phyloP scores from a whole-genome alignment of 1,140 invertebrate genomes.

The Propsilocerus akamusi region DNA sequence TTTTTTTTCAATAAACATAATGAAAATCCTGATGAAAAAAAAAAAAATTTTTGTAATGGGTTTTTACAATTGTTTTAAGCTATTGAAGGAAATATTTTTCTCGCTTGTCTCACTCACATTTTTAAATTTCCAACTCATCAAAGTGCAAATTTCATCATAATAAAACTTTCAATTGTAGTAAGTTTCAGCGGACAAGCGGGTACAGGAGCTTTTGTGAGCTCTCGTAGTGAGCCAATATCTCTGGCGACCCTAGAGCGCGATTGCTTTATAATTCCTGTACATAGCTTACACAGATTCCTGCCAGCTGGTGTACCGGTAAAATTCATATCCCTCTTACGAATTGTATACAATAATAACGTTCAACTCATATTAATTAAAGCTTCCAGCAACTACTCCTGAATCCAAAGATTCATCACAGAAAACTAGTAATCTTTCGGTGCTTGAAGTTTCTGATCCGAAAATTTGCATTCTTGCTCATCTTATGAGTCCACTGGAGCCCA shows the following conservation, averaged over 20 bases:
- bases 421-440: slow-evolving; percentile 44
- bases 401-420: slow-evolving; percentile 35
- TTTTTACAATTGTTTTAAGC: too few species aligned
- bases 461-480: slow-evolving; percentile 69
- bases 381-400: slow-evolving; percentile 30
- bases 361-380: slow-evolving; percentile 8
- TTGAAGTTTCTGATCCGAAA: slow-evolving; percentile 75
- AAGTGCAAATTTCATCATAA: neutral
- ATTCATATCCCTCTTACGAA: too few species aligned
- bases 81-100: neutral
- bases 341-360: neutral
- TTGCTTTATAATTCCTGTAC: slow-evolving; percentile 77
- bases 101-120: neutral
- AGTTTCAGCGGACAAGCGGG: neutral
- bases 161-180: neutral
- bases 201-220: slow-evolving; percentile 5
- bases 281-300: slow-evolving; percentile 64
- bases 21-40: too few species aligned
- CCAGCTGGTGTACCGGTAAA: slow-evolving; percentile 69
- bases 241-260: slow-evolving; percentile 61
- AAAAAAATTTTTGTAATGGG: too few species aligned
- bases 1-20: neutral
- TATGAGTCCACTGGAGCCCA: slow-evolving; percentile 67
- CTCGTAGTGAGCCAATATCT: slow-evolving; percentile 43
- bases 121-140: neutral